Conservation (phyloP, 2,113 vertebrate genomes). For the Ammodytes marinus region DNA sequence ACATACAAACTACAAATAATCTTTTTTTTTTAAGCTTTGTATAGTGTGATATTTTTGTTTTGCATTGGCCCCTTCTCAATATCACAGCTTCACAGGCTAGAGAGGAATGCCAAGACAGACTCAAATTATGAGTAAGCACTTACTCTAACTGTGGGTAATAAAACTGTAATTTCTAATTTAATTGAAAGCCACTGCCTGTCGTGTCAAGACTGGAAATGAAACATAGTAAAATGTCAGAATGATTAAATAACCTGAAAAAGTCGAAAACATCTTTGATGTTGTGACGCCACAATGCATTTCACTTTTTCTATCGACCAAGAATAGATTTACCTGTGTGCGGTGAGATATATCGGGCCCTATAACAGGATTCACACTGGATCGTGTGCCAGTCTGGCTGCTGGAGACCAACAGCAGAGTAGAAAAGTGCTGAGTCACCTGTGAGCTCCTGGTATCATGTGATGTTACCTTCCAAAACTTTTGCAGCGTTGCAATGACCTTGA, state of each 20-base stretch:
- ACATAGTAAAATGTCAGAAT: not conserved
- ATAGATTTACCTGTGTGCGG: not conserved
- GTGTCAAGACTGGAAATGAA: slow-evolving; percentile 21
- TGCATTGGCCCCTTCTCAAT: not conserved
- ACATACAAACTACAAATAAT: not conserved
- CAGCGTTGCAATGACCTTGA: slow-evolving; percentile 84
- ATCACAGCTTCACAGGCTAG: slow-evolving; percentile 4
- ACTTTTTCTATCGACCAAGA: slow-evolving; percentile 13
- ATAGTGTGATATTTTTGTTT: slow-evolving; percentile 3
- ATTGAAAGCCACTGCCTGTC: slow-evolving; percentile 7
- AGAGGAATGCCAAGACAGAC: slow-evolving; percentile 1
- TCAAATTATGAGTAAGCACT: slow-evolving; percentile 22
- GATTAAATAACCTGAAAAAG: not conserved
- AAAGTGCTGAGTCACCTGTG: slow-evolving; percentile 82
- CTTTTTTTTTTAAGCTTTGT: not conserved
- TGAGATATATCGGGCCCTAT: slow-evolving; percentile 35
- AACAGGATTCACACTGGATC: slow-evolving; percentile 47
- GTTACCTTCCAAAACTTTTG: slow-evolving; percentile 74
- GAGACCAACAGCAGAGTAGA: slow-evolving; percentile 50
- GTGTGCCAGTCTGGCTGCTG: slow-evolving; percentile 59
- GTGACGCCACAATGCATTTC: not conserved
- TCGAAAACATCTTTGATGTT: slow-evolving; percentile 12
- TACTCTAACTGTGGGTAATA: slow-evolving; percentile 29
- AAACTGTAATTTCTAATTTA: slow-evolving; percentile 32
- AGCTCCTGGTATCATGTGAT: slow-evolving; percentile 56